These are phyloP conservation scores for Eulemur albifrons DNA, from an alignment of 2,797 vertebrate genomes.

Conservation along the genomic window DNA sequence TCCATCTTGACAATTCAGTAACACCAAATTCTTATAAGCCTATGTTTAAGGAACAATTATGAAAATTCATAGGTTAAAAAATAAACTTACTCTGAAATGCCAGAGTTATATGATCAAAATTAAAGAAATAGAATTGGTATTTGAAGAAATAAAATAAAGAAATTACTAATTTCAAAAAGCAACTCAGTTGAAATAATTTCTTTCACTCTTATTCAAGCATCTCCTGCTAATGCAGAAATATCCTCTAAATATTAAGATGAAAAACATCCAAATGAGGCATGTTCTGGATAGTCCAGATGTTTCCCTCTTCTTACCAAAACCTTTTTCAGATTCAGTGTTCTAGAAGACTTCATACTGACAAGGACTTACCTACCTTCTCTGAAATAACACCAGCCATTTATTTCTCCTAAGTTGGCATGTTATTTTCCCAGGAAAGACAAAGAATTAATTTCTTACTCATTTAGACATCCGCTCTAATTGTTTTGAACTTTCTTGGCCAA, in stretches of 20 bases:
- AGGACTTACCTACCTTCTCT: not conserved
- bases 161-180: not conserved
- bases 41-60: not conserved
- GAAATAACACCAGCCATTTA: conserved; percentile 23
- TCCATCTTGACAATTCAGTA: not conserved
- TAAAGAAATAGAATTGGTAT: not conserved
- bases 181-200: not conserved
- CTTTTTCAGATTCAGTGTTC: not conserved
- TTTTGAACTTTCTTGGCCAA: conserved; percentile 68
- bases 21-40: not conserved
- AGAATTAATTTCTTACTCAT: conserved; percentile 69
- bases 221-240: not conserved
- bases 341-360: not conserved
- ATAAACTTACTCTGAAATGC: not conserved
- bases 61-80: not conserved
- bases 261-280: not conserved
- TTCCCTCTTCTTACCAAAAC: not conserved
- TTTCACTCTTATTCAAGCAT: not conserved
- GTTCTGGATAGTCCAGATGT: not conserved
- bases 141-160: not conserved
- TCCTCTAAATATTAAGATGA: not conserved
- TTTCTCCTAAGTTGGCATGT: conserved; percentile 18
- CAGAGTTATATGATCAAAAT: not conserved
- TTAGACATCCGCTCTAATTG: conserved; percentile 60
- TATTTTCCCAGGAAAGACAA: conserved; percentile 55